Base-by-base conservation (phyloP, 2,888 invertebrate species). In the Eristalis tenax region DNA sequence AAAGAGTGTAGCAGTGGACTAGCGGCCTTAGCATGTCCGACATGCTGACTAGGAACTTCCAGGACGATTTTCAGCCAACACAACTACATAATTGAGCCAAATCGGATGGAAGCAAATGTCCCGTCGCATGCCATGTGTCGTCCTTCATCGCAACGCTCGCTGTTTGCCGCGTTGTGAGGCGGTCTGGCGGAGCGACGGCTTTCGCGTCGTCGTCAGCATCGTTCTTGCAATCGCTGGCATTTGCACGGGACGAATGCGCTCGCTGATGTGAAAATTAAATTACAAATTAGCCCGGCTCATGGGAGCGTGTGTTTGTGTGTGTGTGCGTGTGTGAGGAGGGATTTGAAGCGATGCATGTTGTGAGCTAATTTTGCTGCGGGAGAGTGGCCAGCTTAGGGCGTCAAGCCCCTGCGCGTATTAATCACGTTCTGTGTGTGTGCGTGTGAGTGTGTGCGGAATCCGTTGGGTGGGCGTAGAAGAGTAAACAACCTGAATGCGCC, bases 181-280 rank as follows among this genome's bases (percentile, higher is more conserved):
- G 66, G n/a, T 32, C 10, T 38, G 15, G n/a, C 18, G n/a, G 6
- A 3, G 18, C 18, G 6, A 50, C 40, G 59, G 32, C 50, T 64
- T 18, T 64, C 18, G 18, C 38, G 38, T 69, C 63, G 38, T 50
- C 38, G 23, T 66, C n/a, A 26, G 32, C 32, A 32, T 32, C 32
- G 32, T 70, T 13, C 32, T 65, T 70, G 56, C 28, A 10, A 59
- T 75, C 65, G 66, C 69, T 70, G 84, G 66, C 43, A 75, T 71
- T 75, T 81, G 68, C 40, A 38, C 50, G 64, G 50, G 35, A 40
- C 75, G 61, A 71, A 68, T 64, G 80, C 63, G 71, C 73, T 59
- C 69, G 69, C 64, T 18, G 61, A 75, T 70, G 80, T 68, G 81
- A 77, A 81, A 85, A 85, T 85, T 85, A 82, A 85, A 85, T 85